Evolutionary conservation across 2,113 vertebrate genomes (phyloP).

Genomic region (Delphinus delphis): DNA sequence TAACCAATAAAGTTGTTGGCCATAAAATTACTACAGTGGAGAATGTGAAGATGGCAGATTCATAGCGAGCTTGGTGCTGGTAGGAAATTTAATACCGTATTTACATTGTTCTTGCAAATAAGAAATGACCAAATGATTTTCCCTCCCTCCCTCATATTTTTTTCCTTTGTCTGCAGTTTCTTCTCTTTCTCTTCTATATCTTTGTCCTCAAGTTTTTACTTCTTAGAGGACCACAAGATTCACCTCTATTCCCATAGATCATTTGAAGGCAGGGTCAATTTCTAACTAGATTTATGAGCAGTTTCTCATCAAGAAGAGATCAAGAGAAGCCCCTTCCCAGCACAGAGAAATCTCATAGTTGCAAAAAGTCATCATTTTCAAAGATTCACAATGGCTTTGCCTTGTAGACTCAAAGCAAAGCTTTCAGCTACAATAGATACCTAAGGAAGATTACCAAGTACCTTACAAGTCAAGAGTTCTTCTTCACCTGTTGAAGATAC

Average conservation of each 20-base stretch:
- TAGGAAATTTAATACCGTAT: not conserved
- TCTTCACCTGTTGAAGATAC: not conserved
- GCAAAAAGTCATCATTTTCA: not conserved
- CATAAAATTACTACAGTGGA: not conserved
- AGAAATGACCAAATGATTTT: not conserved
- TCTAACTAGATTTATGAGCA: not conserved
- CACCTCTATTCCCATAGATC: not conserved
- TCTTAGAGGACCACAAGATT: not conserved
- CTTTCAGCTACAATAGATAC: not conserved
- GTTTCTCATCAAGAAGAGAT: not conserved
- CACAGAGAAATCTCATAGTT: not conserved
- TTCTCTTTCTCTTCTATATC: not conserved
- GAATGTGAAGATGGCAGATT: not conserved
- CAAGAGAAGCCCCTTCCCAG: not conserved
- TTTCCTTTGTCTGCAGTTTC: not conserved
- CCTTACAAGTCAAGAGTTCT: not conserved
- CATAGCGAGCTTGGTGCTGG: not conserved
- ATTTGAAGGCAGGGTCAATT: not conserved
- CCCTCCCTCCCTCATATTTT: not conserved
- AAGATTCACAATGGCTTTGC: not conserved
- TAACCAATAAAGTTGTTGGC: not conserved
- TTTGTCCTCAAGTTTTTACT: not conserved
- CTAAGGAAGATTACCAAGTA: not conserved
- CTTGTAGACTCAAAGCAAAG: rapidly evolving
- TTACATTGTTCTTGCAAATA: not conserved